A percentile compares a stretch with the other conserved stretches of the same genome.
phyloP scores from a whole-genome alignment of 2,888 invertebrate genomes.

The Aelia acuminata region DNA sequence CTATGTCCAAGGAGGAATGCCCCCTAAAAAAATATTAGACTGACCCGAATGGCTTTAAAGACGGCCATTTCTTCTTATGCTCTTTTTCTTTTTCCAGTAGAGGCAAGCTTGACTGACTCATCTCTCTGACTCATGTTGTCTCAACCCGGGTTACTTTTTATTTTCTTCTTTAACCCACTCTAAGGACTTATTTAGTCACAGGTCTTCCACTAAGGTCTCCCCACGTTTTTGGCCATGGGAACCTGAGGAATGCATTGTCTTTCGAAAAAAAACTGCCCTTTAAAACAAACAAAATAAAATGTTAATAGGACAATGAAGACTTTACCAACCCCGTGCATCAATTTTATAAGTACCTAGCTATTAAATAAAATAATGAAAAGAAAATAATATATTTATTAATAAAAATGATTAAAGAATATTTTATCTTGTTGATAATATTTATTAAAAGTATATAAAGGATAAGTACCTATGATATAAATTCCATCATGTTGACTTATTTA shows the following conservation, averaged over 20 bases:
- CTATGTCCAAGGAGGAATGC: too few relatives aligned
- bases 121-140: neutral
- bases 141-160: neutral
- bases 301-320: neutral
- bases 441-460: too few relatives aligned
- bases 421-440: too few relatives aligned
- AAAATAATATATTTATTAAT: too few relatives aligned
- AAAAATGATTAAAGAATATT: too few relatives aligned
- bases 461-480: too few relatives aligned
- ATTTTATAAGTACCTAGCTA: too few relatives aligned
- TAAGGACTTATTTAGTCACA: constrained; percentile 41
- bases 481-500: too few relatives aligned
- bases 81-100: neutral
- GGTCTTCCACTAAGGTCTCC: neutral
- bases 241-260: neutral
- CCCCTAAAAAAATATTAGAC: constrained; percentile 30
- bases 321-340: neutral
- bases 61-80: neutral
- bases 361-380: too few relatives aligned
- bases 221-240: neutral
- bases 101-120: constrained; percentile 7
- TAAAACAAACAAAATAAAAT: neutral
- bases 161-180: neutral
- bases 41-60: constrained; percentile 29
- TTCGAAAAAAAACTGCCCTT: neutral